These are phyloP conservation scores for Pammene fasciana DNA, from an alignment of 2,888 invertebrate genomes.

Conservation along the genomic window DNA sequence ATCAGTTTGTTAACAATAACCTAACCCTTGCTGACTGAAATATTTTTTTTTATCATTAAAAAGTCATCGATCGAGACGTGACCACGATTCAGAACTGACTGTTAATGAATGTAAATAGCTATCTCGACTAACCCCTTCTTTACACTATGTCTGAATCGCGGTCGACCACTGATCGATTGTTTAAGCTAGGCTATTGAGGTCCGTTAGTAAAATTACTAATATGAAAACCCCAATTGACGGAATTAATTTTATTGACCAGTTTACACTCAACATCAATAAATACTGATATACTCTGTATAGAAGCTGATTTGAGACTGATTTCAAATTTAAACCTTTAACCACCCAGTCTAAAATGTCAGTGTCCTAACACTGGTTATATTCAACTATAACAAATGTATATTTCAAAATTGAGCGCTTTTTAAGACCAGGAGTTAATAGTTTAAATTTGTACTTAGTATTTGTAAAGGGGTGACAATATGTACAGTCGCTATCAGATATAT, in stretches of 20 bases:
- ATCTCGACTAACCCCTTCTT: conserved; percentile 23
- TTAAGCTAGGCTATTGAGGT: conserved; percentile 20
- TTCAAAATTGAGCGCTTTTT: no score
- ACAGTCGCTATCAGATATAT: no score
- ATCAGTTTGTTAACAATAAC: no score
- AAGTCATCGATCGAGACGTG: conserved; percentile 13
- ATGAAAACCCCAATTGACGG: conserved; percentile 17
- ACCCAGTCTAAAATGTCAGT: no score
- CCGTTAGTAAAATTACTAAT: conserved; percentile 26
- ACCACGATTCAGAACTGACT: conserved; percentile 10
- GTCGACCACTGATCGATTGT: conserved; percentile 8
- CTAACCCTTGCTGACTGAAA: no score
- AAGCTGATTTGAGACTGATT: no score
- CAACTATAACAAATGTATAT: no score
- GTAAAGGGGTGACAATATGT: no score
- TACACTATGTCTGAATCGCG: conserved; percentile 18
- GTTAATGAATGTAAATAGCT: conserved; percentile 24
- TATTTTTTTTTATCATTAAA: neutral
- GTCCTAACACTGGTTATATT: no score
- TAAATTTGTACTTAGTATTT: no score
- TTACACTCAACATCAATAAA: neutral
- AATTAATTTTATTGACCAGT: conserved; percentile 20
- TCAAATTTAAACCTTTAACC: neutral
- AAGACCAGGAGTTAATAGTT: no score
- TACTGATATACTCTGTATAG: neutral